Evolutionary conservation across 2,888 invertebrate genomes (phyloP), one percentile per base, ranked within the genome.

Genomic region (Sipha maydis): DNA sequence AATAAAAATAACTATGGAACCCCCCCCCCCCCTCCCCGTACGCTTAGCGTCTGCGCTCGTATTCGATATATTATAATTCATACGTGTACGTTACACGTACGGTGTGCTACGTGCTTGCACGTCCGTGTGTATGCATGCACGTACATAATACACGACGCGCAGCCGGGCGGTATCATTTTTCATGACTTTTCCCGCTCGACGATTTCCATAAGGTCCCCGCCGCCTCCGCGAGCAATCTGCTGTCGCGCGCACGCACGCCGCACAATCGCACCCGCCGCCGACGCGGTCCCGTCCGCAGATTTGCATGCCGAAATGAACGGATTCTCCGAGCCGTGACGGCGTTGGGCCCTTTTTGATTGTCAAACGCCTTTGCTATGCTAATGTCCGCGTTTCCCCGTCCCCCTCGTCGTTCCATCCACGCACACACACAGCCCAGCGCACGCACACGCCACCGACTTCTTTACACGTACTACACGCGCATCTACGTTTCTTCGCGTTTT

Each of bases 271-370:
- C 14, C 75, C 38, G 78, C 17, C 61, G 28, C 21, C 25, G 82
- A 31, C 73, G 73, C 4, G 56, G 61, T 69, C 69, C 71, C 77
- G 78, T 71, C 71, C 83, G 69, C 69, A 89, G 90, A 90, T 90
- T 90, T 90, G 89, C 90, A 90, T 90, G 89, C 90, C 89, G 83
- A 90, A 90, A 90, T 90, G 90, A 90, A 90, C 89, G 90, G 90
- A 90, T 90, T 89, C 88, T 85, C 89, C 89, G 89, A 89, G 71
- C 86, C 86, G 61, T 80, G 80, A 86, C 86, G 86, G 38, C 85
- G 61, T n/a, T 38, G 61, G n/a, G 54, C 86, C 79, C 80, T 86
- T 86, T 86, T 80, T 73, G 86, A 86, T 86, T 80, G 86, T 86
- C 86, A 75, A 73, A 86, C 80, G 73, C 86, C 86, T 86, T 86